Evolutionary conservation across 2,113 vertebrate species (phyloP).

Genomic region (Microcebus jonahi): DNA sequence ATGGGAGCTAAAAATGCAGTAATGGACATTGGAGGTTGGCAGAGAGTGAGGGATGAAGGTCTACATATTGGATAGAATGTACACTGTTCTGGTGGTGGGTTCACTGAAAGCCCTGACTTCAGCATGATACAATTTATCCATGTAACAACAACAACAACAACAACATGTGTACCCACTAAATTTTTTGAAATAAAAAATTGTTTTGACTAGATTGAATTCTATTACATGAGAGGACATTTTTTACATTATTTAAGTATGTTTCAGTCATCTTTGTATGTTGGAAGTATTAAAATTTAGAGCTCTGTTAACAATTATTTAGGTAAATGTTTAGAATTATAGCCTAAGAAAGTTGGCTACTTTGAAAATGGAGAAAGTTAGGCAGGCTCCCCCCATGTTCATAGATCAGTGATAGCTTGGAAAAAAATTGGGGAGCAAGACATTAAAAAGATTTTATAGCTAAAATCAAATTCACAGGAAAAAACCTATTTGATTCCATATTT

Average conservation of each 20-base stretch:
- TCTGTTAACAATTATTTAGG: neutral
- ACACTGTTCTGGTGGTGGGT: too few relatives aligned
- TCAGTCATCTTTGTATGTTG: neutral
- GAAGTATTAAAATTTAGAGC: neutral
- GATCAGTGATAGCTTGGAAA: neutral
- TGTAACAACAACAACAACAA: too few relatives aligned
- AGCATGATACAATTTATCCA: too few relatives aligned
- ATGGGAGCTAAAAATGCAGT: too few relatives aligned
- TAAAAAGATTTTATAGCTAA: neutral
- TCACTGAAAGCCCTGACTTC: too few relatives aligned
- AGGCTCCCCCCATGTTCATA: neutral
- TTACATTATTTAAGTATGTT: neutral
- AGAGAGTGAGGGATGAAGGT: too few relatives aligned
- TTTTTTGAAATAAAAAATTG: neutral
- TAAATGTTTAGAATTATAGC: neutral
- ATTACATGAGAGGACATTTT: neutral
- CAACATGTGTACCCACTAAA: too few relatives aligned
- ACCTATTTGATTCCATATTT: neutral
- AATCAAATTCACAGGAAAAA: neutral
- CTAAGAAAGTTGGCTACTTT: neutral
- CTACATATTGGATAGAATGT: too few relatives aligned
- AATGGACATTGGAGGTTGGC: too few relatives aligned
- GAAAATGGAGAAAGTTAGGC: neutral
- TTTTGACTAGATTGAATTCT: neutral
- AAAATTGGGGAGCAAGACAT: neutral